A percentile compares a stretch with the other conserved stretches of the same genome.
Conservation (phyloP, 2,888 invertebrate species). For the Agonopterix subpropinquella region DNA sequence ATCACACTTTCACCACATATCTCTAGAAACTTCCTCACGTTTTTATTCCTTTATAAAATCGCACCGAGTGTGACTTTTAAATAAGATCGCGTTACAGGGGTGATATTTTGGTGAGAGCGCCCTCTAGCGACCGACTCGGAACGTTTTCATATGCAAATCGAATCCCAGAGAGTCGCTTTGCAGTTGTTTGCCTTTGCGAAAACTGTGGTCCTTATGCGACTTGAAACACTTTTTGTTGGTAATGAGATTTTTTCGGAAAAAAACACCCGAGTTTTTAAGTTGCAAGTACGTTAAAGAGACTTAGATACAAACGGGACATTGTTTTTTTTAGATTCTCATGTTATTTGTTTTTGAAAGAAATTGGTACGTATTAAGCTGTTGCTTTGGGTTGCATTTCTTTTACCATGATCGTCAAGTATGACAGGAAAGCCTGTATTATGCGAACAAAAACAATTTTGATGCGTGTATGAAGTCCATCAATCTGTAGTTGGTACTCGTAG, state of each 20-base stretch:
- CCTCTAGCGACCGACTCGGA: slow-evolving; percentile 30
- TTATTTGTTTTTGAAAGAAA: too few species aligned
- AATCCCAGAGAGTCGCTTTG: slow-evolving; percentile 24
- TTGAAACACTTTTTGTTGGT: slow-evolving; percentile 6
- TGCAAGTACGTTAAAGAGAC: not conserved
- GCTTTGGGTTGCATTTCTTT: too few species aligned
- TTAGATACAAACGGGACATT: too few species aligned
- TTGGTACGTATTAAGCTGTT: too few species aligned
- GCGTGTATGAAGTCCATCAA: too few species aligned
- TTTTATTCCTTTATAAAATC: slow-evolving; percentile 41
- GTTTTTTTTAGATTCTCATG: too few species aligned
- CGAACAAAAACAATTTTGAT: too few species aligned
- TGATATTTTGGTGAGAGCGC: slow-evolving; percentile 33
- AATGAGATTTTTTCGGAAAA: slow-evolving; percentile 2
- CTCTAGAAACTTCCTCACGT: slow-evolving; percentile 26
- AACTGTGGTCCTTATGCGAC: slow-evolving; percentile 5
- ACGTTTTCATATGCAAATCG: slow-evolving; percentile 56
- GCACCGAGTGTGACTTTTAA: slow-evolving; percentile 53
- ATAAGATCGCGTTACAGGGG: slow-evolving; percentile 47
- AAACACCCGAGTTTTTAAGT: not conserved
- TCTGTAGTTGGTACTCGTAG: too few species aligned
- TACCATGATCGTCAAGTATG: too few species aligned
- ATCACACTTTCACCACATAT: slow-evolving; percentile 14
- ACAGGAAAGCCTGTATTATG: too few species aligned
- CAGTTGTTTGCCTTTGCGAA: slow-evolving; percentile 10